Conservation (phyloP, 2,113 vertebrate species). For the Gymnorhina tibicen region DNA sequence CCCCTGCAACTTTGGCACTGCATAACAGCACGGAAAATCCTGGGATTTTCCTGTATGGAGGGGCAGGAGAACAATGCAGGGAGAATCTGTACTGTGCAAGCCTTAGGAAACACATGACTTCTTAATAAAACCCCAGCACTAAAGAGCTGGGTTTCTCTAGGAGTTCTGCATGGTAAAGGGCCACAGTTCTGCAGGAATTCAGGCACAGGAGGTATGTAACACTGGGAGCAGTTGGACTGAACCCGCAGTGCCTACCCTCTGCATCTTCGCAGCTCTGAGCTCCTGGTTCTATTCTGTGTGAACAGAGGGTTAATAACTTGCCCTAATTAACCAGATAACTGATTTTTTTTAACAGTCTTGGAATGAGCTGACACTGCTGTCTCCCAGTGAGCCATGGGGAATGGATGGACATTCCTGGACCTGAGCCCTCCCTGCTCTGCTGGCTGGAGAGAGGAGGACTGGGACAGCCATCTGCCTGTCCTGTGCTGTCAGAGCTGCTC, state of each 20-base stretch:
- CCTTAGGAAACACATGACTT: not conserved
- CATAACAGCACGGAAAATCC: not conserved
- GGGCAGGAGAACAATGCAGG: not conserved
- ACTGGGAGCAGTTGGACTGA: not conserved
- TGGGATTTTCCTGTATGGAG: not conserved
- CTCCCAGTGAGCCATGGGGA: not conserved
- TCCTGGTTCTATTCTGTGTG: fast-evolving
- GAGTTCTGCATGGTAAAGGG: not conserved
- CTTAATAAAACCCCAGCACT: not conserved
- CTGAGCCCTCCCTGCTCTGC: not conserved
- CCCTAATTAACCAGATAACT: not conserved
- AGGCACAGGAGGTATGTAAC: not conserved
- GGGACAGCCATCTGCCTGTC: not conserved
- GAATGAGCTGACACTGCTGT: not conserved
- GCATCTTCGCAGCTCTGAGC: not conserved
- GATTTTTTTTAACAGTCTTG: not conserved
- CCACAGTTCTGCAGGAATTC: not conserved
- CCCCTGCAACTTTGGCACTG: not conserved
- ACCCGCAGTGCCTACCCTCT: fast-evolving
- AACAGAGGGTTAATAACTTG: not conserved
- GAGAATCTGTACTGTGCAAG: not conserved
- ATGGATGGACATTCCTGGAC: not conserved
- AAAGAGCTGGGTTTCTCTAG: not conserved
- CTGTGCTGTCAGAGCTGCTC: not conserved
- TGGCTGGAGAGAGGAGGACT: not conserved